These are phyloP conservation scores for Drosophila dunni DNA, from an alignment of 1,140 invertebrate species.

Conservation along the genomic window DNA sequence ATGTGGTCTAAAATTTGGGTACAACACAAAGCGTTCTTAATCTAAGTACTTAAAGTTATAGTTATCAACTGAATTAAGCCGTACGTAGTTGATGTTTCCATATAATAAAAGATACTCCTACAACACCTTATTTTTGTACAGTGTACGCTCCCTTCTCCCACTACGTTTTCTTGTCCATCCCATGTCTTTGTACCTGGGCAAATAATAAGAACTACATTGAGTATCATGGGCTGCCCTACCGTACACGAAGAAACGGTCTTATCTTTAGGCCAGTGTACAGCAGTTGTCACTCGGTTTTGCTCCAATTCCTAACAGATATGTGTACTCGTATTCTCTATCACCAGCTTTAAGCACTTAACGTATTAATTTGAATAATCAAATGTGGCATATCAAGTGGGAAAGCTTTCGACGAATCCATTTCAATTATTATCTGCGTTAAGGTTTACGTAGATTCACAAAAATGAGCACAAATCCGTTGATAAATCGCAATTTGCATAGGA, in stretches of 20 bases:
- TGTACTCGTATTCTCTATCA: slow-evolving; percentile 23
- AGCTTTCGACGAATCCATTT: slow-evolving; percentile 2
- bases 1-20: too few species aligned
- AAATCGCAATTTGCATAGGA: background rate
- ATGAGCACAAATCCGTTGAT: background rate
- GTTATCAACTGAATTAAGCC: too few species aligned
- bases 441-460: background rate
- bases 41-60: too few species aligned
- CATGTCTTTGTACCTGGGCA: slow-evolving; percentile 4
- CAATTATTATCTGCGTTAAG: slow-evolving; percentile 1
- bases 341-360: slow-evolving; percentile 25
- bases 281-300: slow-evolving; percentile 56
- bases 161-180: background rate
- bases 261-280: slow-evolving; percentile 13
- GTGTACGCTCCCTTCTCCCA: background rate
- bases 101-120: too few species aligned
- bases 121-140: too few species aligned
- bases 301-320: slow-evolving; percentile 70
- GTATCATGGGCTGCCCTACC: background rate
- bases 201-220: slow-evolving; percentile 9
- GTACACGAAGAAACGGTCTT: slow-evolving; percentile 4
- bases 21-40: too few species aligned
- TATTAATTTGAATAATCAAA: slow-evolving; percentile 51
- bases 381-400: slow-evolving; percentile 39
- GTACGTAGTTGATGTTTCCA: too few species aligned